phyloP scores from a whole-genome alignment of 2,113 vertebrate genomes.

The Sorex araneus region DNA sequence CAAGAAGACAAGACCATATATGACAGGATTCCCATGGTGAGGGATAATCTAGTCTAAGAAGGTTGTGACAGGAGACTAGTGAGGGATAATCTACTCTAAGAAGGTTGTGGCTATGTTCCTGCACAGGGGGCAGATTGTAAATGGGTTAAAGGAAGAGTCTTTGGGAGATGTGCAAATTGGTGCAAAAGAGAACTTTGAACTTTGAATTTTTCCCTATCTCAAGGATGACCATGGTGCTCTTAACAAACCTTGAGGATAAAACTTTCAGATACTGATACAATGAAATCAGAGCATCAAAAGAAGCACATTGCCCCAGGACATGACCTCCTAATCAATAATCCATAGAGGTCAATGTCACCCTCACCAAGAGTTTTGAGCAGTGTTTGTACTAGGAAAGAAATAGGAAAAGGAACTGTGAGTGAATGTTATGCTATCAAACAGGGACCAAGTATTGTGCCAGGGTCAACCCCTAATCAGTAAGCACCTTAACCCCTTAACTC shows the following conservation, averaged over 20 bases:
- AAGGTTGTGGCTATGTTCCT: not conserved
- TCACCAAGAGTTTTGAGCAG: not conserved
- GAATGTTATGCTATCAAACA: not conserved
- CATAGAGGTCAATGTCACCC: no score
- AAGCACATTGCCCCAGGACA: no score
- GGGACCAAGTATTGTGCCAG: no score
- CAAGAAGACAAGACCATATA: not conserved
- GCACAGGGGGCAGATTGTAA: not conserved
- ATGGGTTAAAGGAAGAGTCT: not conserved
- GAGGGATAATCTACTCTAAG: not conserved
- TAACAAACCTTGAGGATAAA: no score
- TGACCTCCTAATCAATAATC: no score
- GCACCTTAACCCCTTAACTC: no score
- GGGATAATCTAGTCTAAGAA: not conserved
- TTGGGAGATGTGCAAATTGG: not conserved
- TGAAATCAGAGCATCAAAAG: no score
- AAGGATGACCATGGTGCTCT: no score
- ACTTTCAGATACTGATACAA: no score
- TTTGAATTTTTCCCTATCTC: not conserved
- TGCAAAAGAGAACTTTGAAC: not conserved
- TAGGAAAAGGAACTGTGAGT: not conserved
- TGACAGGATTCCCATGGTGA: not conserved
- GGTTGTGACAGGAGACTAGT: not conserved
- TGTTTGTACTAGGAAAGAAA: not conserved
- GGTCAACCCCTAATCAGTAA: no score